Evolutionary conservation across 2,888 invertebrate genomes (phyloP), one percentile per base, ranked within the genome.

Genomic region (Yponomeuta plumbellus): DNA sequence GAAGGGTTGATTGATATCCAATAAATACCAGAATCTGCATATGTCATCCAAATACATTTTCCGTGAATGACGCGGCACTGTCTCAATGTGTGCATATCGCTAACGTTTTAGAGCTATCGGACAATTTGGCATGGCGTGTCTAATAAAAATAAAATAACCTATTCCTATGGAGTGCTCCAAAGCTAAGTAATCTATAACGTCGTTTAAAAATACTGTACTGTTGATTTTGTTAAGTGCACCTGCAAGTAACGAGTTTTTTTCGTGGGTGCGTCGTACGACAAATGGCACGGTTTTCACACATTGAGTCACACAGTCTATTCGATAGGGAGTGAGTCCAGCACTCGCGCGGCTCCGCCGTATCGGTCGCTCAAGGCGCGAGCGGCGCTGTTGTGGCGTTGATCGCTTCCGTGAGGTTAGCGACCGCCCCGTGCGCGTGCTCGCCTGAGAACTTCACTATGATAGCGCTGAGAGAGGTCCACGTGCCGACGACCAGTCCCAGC

Each of bases 401-500:
- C 21, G 65, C n/a, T 0, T 67, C 69, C 0, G 77, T 74, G 59
- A 68, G 66, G 68, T 77, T 78, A 34, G 67, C 11, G 10, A 66
- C 62, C 13, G 64, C 69, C 4, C 44, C 66, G 39, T 68, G 52
- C 21, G 64, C 70, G 21, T 56, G 56, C 39, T 52, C 58, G 5
- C 73, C 77, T 21, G 86, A 84, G 77, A 94, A 94, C 68, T 92
- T 93, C 13, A 80, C 71, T 69, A 95, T 92, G 73, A 95, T 95
- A 70, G 93, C 93, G 10, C 92, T 87, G 0, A 95, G 81, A 40
- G 94, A 94, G 8, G 94, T 94, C 80, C 93, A 94, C 0, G 95
- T 95, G 66, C 95, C 95, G 56, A 94, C 93, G 6, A 95, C 77
- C 26, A 95, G 92, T 0, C 95, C 95, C 5, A 95, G 82, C 0